Evolutionary conservation across 2,888 invertebrate species (phyloP), one percentile per base, ranked within the genome.

Genomic region (Xestia c-nigrum): DNA sequence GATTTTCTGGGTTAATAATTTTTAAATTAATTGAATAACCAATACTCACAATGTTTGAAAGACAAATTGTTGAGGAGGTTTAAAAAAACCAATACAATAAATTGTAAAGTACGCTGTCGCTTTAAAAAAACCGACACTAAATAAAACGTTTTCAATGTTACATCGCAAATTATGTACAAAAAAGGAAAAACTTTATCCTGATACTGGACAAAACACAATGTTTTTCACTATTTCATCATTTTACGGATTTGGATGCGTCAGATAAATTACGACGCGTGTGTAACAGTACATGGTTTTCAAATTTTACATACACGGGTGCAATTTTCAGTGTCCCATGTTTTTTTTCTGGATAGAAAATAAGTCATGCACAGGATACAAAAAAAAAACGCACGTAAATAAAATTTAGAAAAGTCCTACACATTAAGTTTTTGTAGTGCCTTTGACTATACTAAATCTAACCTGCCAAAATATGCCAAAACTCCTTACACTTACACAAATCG

Each of bases 171-270:
- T 6, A 63, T 47, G 59, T 16, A 7, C 5, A 38, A 61, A 61
- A 31, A 61, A 19, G 16, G 7, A 16, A 43, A 52, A 68, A 59
- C 24, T 38, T 6, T 21, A 40, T 50, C 31, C 65, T 12, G 52
- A 61, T 55, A 47, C 31, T 21, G 47, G 5, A 55, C 31, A 75
- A 70, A 71, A 70, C 19, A n/a, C 16, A n/a, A 38, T 50, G 66
- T 67, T 61, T 79, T 68, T 31, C n/a, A 55, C 55, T 38, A 50
- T 75, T 81, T 80, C 81, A 81, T 75, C 81, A 71, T 71, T 63
- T 21, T 63, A 61, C 66, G 47, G 70, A 24, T 71, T 67, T 43
- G 16, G 19, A 70, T 38, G 75, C 31, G 61, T 75, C 81, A 75
- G 61, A 81, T 80, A 81, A 61, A 81, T 75, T 67, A 67, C 55